These are phyloP conservation scores for Pelosia muscerda DNA, from an alignment of 2,888 invertebrate genomes.

Conservation along the genomic window DNA sequence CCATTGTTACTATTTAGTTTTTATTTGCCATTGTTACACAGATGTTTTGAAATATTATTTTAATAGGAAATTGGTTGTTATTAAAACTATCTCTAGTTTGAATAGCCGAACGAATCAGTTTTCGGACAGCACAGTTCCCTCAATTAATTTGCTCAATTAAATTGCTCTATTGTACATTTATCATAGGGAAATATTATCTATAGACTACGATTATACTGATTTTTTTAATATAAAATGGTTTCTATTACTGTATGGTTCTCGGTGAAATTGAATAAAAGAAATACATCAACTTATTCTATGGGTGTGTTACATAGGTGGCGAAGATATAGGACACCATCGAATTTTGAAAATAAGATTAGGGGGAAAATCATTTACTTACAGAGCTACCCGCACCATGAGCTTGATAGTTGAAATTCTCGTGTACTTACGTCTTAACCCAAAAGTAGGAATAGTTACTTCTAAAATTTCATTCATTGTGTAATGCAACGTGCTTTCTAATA, in stretches of 20 bases:
- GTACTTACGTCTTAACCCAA: neutral
- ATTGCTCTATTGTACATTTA: neutral
- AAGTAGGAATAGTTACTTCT: neutral
- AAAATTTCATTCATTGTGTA: neutral
- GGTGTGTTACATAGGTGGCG: no score
- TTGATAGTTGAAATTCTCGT: neutral
- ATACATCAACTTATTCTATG: no score
- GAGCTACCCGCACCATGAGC: no score
- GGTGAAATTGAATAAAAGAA: no score
- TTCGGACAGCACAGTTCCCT: neutral
- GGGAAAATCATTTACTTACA: no score
- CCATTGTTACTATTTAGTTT: neutral
- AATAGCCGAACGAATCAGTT: neutral
- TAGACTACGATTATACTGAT: neutral
- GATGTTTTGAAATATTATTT: neutral
- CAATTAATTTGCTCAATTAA: neutral
- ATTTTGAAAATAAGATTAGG: no score
- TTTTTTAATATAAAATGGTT: neutral
- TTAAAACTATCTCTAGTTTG: neutral
- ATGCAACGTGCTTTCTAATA: neutral
- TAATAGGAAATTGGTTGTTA: neutral
- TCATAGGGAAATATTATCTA: neutral
- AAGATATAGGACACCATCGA: no score
- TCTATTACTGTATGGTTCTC: neutral
- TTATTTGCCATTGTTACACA: neutral